These are phyloP conservation scores for Trissolcus japonicus DNA, from an alignment of 2,888 invertebrate species.

Conservation along the genomic window DNA sequence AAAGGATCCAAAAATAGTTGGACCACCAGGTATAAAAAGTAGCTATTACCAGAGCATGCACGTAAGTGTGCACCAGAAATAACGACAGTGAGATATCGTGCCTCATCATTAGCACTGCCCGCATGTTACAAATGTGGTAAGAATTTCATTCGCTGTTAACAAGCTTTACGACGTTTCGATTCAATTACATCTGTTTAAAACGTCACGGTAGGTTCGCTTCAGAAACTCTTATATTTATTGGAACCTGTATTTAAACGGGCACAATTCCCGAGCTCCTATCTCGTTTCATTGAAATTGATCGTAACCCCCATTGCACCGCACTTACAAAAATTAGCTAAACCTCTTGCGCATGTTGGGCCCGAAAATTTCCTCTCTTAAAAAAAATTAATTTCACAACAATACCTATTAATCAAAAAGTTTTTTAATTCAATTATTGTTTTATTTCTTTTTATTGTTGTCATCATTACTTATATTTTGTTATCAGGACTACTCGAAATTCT, in stretches of 20 bases:
- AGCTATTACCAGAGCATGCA: slow-evolving; percentile 21
- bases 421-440: background rate
- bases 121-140: slow-evolving; percentile 59
- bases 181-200: slow-evolving; percentile 53
- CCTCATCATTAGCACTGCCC: slow-evolving; percentile 50
- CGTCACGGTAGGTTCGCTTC: slow-evolving; percentile 39
- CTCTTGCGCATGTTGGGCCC: background rate
- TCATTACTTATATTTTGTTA: background rate
- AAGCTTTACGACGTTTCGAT: slow-evolving; percentile 59
- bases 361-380: background rate
- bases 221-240: slow-evolving; percentile 33
- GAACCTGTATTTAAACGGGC: slow-evolving; percentile 39
- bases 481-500: background rate
- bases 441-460: background rate
- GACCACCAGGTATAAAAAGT: slow-evolving; percentile 33
- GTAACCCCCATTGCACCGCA: background rate
- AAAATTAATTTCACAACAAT: background rate
- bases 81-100: slow-evolving; percentile 49
- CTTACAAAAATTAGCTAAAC: background rate
- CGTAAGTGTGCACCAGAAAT: slow-evolving; percentile 36
- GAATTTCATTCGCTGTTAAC: slow-evolving; percentile 57
- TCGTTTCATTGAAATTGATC: slow-evolving; percentile 23
- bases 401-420: too few species aligned
- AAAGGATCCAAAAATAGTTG: background rate
- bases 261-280: slow-evolving; percentile 23